Conservation (phyloP, 64 coral and sea anemone species). For the Actinia equina region DNA sequence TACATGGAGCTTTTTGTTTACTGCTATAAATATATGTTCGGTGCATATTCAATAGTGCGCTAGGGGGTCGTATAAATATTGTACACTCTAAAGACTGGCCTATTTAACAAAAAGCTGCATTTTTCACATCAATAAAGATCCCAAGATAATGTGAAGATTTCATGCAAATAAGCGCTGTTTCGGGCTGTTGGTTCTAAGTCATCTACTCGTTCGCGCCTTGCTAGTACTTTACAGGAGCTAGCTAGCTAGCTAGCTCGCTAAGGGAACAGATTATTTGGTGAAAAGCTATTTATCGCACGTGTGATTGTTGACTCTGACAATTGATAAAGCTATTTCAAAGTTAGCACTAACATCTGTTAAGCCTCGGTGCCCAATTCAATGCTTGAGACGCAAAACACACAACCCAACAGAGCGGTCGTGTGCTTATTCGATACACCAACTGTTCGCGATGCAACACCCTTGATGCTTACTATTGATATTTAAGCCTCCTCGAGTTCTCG, state of each 20-base stretch:
- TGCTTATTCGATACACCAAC: neutral
- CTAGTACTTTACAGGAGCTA: neutral
- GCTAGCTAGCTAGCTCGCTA: neutral
- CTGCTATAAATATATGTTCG: neutral
- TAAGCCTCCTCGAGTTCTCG: neutral
- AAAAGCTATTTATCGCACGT: neutral
- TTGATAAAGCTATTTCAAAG: neutral
- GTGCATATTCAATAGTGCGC: constrained; percentile 6
- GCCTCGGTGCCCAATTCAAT: neutral
- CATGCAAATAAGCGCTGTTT: neutral
- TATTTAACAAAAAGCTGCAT: constrained; percentile 2
- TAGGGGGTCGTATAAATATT: constrained; percentile 5
- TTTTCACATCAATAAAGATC: constrained; percentile 6
- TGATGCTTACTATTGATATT: neutral
- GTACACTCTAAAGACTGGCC: neutral
- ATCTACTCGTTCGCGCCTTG: neutral
- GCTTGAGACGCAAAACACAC: neutral
- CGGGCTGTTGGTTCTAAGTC: neutral
- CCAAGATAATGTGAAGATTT: neutral
- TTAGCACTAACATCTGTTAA: neutral
- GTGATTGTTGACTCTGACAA: neutral
- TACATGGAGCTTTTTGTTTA: neutral
- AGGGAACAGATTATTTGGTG: neutral
- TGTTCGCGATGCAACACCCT: neutral
- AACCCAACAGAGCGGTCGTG: neutral